A percentile compares a stretch with the other conserved stretches of the same genome.
These are phyloP conservation scores for Salminus brasiliensis DNA, from an alignment of 2,113 vertebrate genomes.

Conservation along the genomic window DNA sequence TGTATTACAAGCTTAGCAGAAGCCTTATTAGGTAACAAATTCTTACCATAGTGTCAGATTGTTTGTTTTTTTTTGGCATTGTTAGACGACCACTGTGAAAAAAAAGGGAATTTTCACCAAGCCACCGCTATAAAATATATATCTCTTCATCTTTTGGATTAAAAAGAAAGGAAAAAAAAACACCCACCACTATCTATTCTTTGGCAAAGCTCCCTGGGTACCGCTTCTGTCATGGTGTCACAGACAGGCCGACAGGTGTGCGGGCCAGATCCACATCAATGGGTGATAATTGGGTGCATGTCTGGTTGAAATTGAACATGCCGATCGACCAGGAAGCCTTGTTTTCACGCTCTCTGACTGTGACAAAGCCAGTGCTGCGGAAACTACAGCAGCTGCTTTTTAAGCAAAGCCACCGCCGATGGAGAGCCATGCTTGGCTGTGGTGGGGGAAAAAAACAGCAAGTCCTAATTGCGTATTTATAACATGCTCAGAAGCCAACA, in stretches of 20 bases:
- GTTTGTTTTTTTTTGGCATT: too few relatives aligned
- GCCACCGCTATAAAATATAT: not conserved
- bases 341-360: constrained; percentile 63
- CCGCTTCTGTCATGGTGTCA: not conserved
- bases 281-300: constrained; percentile 70
- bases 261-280: constrained; percentile 59
- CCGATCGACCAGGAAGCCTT: constrained; percentile 68
- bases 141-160: not conserved
- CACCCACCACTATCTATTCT: constrained; percentile 10
- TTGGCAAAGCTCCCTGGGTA: not conserved
- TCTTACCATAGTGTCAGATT: too few relatives aligned
- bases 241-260: constrained; percentile 1
- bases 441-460: not conserved
- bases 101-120: too few relatives aligned
- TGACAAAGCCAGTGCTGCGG: constrained; percentile 54
- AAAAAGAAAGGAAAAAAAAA: not conserved
- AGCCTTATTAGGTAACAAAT: too few relatives aligned
- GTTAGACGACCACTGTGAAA: too few relatives aligned
- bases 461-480: constrained; percentile 25
- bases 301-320: constrained; percentile 69
- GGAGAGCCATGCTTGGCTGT: not conserved
- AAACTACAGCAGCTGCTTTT: constrained; percentile 54
- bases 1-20: too few relatives aligned
- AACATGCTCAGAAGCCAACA: constrained; percentile 20
- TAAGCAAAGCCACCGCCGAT: not conserved